phyloP scores from a whole-genome alignment of 1,140 invertebrate genomes.

The Panulirus ornatus region DNA sequence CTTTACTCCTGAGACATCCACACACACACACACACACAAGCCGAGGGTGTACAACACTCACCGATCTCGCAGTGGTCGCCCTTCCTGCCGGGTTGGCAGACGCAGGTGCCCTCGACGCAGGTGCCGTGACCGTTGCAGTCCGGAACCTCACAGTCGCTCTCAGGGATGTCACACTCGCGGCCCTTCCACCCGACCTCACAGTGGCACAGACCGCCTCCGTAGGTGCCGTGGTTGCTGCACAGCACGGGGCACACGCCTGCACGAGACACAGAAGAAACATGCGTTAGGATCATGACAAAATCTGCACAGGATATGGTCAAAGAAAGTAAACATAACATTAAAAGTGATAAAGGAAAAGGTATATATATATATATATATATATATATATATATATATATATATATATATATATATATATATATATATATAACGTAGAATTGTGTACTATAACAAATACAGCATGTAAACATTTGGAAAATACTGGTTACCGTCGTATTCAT shows the following conservation, averaged over 20 bases:
- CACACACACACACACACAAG: too few species aligned
- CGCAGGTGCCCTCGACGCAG: slow-evolving; percentile 92
- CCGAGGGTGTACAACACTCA: slow-evolving; percentile 82
- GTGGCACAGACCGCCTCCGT: slow-evolving; percentile 95
- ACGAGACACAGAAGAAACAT: slow-evolving; percentile 76
- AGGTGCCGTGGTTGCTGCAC: slow-evolving; percentile 97
- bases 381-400: slow-evolving; percentile 19
- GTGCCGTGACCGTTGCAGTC: slow-evolving; percentile 95
- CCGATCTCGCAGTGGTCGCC: slow-evolving; percentile 90
- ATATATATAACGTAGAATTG: background rate
- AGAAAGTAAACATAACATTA: background rate
- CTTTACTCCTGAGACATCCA: too few species aligned
- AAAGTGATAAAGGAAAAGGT: background rate
- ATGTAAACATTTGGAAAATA: too few species aligned
- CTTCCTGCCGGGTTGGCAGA: slow-evolving; percentile 93
- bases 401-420: slow-evolving; percentile 21
- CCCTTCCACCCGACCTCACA: slow-evolving; percentile 99
- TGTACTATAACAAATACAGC: too few species aligned
- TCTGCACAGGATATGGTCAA: too few species aligned
- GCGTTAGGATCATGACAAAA: too few species aligned
- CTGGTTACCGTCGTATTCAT: too few species aligned
- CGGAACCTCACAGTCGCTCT: slow-evolving; percentile 92
- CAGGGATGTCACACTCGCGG: slow-evolving; percentile 94
- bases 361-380: slow-evolving; percentile 37
- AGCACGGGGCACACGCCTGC: slow-evolving; percentile 96